Evolutionary conservation across 2,797 vertebrate genomes (phyloP), one percentile per base, ranked within the genome.

Genomic region (Pseudochromis fuscus): DNA sequence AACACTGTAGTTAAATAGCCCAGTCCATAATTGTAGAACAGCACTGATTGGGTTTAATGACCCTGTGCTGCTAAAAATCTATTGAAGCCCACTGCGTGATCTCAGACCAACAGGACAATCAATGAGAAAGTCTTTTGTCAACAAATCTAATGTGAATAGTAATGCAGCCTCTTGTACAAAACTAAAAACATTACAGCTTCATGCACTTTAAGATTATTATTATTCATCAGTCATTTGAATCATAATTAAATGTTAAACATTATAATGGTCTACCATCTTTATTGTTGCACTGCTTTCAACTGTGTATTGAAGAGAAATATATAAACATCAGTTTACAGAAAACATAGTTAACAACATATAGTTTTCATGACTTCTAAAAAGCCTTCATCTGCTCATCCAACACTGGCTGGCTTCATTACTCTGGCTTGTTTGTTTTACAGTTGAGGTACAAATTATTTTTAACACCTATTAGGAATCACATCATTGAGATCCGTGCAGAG

Each of bases 61-160:
- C 70, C 72, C 49, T 13, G 33, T 49, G 76, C 61, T 71, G 70
- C 66, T 67, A 66, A 46, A 88, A 85, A 84, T 83, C 83, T 68
- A 73, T 86, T 11, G 55, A 73, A 84, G 51, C 62, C 72, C 27
- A 12, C 71, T 65, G 65, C 9, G 53, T 83, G 74, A 82, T 84
- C 75, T 79, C 79, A 82, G 45, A 77, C 58, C 77, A 85, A 76
- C 66, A 79, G 81, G 57, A 86, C 55, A 84, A 82, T 88, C 87
- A 85, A 77, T 88, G 68, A 51, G 53, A 67, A 55, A 50, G 72
- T 72, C 56, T 81, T 87, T 75, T 75, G 40, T 81, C n/a, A 37
- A 67, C 66, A 66, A 74, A 62, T 56, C 33, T 63, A 50, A 76
- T 81, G 55, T 70, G 78, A 81, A 84, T 59, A 27, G 53, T 35